Conservation (phyloP, 2,113 vertebrate genomes). For the Salvelinus fontinalis region DNA sequence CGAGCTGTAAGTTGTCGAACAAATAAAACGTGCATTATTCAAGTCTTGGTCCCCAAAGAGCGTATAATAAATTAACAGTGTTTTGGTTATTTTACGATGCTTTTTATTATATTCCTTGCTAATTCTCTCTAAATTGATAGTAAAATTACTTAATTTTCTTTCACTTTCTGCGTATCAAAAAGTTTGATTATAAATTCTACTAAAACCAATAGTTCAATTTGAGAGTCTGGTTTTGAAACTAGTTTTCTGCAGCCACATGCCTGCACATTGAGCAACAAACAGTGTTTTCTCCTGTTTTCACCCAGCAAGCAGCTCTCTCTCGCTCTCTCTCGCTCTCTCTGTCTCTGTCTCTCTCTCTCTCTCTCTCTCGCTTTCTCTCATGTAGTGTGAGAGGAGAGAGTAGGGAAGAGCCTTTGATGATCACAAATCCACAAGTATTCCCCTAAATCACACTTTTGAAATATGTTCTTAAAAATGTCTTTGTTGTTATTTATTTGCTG, state of each 20-base stretch:
- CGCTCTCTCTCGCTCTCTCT: conserved; percentile 19
- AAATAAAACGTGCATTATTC: conserved; percentile 95
- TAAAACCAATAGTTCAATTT: conserved; percentile 27
- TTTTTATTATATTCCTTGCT: conserved; percentile 9
- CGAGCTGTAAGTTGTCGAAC: conserved; percentile 92
- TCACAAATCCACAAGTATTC: conserved; percentile 44
- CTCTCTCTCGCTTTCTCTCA: too few species aligned
- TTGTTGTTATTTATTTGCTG: conserved; percentile 60
- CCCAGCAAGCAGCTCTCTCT: conserved; percentile 44
- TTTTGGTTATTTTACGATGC: conserved; percentile 52
- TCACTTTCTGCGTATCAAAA: not conserved
- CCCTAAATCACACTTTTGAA: conserved; percentile 44
- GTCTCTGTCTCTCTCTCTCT: too few species aligned
- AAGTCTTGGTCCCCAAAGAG: conserved; percentile 78
- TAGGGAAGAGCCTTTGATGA: conserved; percentile 40
- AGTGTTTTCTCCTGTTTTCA: conserved; percentile 46
- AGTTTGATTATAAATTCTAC: too few species aligned
- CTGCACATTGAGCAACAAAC: conserved; percentile 60
- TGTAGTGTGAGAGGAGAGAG: conserved; percentile 23
- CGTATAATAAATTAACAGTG: conserved; percentile 71
- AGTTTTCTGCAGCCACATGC: conserved; percentile 57
- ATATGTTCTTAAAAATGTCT: conserved; percentile 33
- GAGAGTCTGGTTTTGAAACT: conserved; percentile 50
- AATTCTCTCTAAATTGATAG: conserved; percentile 59
- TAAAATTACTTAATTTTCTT: conserved; percentile 61